These are phyloP conservation scores for Coptotermes formosanus DNA, from an alignment of 1,140 invertebrate species.

Conservation along the genomic window DNA sequence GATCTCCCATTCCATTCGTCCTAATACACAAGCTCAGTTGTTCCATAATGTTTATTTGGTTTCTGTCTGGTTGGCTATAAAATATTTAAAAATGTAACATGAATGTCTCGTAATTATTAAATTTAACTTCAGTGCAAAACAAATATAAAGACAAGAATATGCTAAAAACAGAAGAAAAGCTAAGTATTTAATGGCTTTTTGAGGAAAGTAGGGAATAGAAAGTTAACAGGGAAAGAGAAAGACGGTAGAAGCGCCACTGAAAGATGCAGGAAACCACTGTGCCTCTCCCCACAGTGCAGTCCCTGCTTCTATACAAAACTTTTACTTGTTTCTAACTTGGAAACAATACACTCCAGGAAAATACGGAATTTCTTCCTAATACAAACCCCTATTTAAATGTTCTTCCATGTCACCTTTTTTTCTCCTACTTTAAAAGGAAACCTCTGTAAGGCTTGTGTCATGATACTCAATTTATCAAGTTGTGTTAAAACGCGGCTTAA, in stretches of 20 bases:
- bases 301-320: background rate
- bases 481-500: background rate
- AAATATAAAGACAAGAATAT: no score
- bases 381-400: background rate
- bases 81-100: no score
- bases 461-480: background rate
- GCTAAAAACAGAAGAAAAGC: no score
- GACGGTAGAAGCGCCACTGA: background rate
- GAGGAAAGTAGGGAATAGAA: background rate
- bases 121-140: no score
- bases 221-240: background rate
- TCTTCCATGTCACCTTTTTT: background rate
- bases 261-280: background rate
- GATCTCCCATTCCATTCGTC: no score
- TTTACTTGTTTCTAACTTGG: background rate
- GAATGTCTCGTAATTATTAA: no score
- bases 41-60: no score
- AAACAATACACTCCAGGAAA: background rate
- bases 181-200: no score
- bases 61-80: no score
- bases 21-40: no score
- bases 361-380: slow-evolving; percentile 15
- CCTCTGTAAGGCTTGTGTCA: background rate
- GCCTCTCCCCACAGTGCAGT: background rate
- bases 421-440: background rate